phyloP scores from a whole-genome alignment of 1,140 invertebrate genomes.

The Sitobion miscanthi region DNA sequence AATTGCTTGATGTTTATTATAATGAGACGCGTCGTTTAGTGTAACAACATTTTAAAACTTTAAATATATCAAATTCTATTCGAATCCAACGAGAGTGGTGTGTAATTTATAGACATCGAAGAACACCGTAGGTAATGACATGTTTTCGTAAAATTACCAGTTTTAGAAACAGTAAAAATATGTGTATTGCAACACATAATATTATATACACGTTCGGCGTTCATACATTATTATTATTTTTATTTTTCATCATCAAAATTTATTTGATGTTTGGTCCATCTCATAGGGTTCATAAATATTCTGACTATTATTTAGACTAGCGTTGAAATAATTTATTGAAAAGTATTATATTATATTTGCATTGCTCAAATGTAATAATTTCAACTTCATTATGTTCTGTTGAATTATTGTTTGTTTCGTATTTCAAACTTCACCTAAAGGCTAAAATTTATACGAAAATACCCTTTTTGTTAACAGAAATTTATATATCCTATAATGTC shows the following conservation, averaged over 20 bases:
- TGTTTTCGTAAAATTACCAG: neutral
- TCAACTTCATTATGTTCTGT: neutral
- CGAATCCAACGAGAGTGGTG: neutral
- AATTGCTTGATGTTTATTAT: neutral
- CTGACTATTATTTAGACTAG: neutral
- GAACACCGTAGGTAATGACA: neutral
- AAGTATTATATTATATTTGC: neutral
- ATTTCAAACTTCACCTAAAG: slow-evolving; percentile 29
- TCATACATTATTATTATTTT: neutral
- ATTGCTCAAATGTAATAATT: neutral
- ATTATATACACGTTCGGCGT: neutral
- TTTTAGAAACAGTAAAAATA: neutral
- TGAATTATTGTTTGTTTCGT: neutral
- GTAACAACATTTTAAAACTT: neutral
- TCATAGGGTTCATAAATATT: neutral
- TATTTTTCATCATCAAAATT: neutral
- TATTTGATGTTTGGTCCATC: neutral
- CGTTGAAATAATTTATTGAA: neutral
- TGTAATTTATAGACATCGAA: neutral
- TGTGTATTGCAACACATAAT: neutral
- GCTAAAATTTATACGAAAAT: neutral
- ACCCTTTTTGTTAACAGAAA: neutral
- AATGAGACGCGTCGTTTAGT: neutral
- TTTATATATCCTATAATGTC: slow-evolving; percentile 6
- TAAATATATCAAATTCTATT: neutral